phyloP scores from a whole-genome alignment of 2,113 vertebrate genomes.

The Machaerirhynchus nigripectus region DNA sequence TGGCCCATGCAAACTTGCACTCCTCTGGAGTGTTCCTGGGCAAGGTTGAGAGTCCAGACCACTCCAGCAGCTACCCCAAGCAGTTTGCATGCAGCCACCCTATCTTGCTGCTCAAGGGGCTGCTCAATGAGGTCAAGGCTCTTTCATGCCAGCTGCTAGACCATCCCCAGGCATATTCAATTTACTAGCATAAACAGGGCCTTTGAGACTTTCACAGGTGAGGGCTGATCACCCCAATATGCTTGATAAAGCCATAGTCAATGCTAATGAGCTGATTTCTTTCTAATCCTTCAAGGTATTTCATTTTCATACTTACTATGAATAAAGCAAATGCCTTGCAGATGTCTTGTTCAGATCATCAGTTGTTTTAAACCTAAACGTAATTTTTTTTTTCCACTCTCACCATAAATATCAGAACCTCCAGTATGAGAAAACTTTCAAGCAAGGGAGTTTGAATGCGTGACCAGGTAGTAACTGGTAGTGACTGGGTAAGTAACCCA shows the following conservation, averaged over 20 bases:
- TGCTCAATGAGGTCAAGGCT: neutral
- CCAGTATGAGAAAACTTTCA: neutral
- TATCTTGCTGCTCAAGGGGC: neutral
- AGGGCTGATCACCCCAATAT: neutral
- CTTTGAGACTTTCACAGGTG: neutral
- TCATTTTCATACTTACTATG: neutral
- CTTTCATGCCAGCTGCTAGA: neutral
- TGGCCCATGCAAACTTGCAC: neutral
- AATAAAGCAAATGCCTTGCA: neutral
- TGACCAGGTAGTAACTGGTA: no score
- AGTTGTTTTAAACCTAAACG: neutral
- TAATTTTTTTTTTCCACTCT: neutral
- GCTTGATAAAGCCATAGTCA: neutral
- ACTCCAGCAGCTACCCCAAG: neutral
- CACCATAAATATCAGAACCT: neutral
- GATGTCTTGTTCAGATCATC: neutral
- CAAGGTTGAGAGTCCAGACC: neutral
- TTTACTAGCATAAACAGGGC: neutral
- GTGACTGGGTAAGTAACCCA: neutral
- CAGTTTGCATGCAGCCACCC: neutral
- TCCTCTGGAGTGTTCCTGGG: accelerated
- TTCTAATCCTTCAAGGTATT: neutral
- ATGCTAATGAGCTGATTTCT: neutral
- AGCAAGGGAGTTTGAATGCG: neutral
- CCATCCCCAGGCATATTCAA: neutral